Evolutionary conservation across 2,113 vertebrate species (phyloP), one percentile per base, ranked within the genome.

Genomic region (Rhagologus leucostigma): DNA sequence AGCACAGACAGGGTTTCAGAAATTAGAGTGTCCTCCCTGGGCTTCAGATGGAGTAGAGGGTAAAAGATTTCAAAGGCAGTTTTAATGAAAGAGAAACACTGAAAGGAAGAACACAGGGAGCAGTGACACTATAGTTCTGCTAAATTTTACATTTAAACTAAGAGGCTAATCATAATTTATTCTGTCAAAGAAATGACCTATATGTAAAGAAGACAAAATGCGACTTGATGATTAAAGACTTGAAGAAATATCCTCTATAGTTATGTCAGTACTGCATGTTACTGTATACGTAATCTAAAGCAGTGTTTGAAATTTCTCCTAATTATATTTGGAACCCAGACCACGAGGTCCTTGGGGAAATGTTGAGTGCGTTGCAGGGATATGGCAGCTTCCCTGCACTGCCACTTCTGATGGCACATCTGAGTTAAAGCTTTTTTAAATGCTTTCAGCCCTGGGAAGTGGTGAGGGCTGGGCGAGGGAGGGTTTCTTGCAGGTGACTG

Each of bases 71-170:
- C 96, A 98, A 96, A 96, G 96, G 87, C 95, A 90, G 92, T 67
- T 96, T 96, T 95, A 97, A 97, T 98, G 96, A 98, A 98, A 97
- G 91, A 64, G 91, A 97, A 97, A 89, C 87, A 73, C 93, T 97
- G 93, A 94, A 88, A 86, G 95, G 70, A 67, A 97, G 95, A 96
- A 90, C 94, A 95, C 82, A 97, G 97, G 87, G 90, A 95, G 76
- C 93, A 94, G 94, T 77, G 94, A 92, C 93, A 93, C 94, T 70
- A 81, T 83, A 84, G 93, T 95, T 95, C 94, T 97, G 79, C 94
- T 96, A 92, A 97, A 96, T 96, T 97, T 97, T 97, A 96, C 90
- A 96, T 96, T 97, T 97, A 97, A 96, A 97, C 96, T 91, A 96
- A 97, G 96, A 95, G 97, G 94, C 95, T 97, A 90, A 95, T 97